phyloP scores from a whole-genome alignment of 2,888 invertebrate genomes.

The Apotomis capreana region DNA sequence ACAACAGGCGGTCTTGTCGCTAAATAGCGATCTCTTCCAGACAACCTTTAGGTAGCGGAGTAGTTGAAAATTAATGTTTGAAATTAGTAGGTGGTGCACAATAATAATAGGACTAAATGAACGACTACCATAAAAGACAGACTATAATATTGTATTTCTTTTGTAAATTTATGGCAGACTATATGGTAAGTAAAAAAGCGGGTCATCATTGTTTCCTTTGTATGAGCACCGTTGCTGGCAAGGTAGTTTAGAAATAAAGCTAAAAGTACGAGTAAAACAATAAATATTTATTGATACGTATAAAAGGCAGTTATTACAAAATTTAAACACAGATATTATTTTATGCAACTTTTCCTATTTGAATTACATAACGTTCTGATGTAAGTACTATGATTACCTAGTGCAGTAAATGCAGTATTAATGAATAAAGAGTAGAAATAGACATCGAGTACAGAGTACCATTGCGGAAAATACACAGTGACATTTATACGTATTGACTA shows the following conservation, averaged over 20 bases:
- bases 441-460: slow-evolving; percentile 44
- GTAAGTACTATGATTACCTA: slow-evolving; percentile 10
- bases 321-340: slow-evolving; percentile 42
- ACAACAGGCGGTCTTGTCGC: too few species aligned
- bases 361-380: slow-evolving; percentile 14
- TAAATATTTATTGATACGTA: slow-evolving; percentile 55
- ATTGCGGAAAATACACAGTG: slow-evolving; percentile 28
- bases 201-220: too few species aligned
- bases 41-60: too few species aligned
- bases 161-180: too few species aligned
- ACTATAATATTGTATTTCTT: too few species aligned
- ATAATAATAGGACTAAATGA: too few species aligned
- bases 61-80: too few species aligned
- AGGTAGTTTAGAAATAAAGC: not conserved
- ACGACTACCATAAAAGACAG: too few species aligned
- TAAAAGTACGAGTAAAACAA: slow-evolving; percentile 34
- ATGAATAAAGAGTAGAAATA: slow-evolving; percentile 46
- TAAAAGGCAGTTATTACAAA: slow-evolving; percentile 53
- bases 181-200: too few species aligned
- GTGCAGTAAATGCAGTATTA: slow-evolving; percentile 40
- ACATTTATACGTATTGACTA: slow-evolving; percentile 49
- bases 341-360: slow-evolving; percentile 26
- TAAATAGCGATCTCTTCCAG: too few species aligned
- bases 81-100: too few species aligned
- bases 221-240: too few species aligned